phyloP scores from a whole-genome alignment of 2,888 invertebrate species.

The Gastracanthus pulcherrimus region DNA sequence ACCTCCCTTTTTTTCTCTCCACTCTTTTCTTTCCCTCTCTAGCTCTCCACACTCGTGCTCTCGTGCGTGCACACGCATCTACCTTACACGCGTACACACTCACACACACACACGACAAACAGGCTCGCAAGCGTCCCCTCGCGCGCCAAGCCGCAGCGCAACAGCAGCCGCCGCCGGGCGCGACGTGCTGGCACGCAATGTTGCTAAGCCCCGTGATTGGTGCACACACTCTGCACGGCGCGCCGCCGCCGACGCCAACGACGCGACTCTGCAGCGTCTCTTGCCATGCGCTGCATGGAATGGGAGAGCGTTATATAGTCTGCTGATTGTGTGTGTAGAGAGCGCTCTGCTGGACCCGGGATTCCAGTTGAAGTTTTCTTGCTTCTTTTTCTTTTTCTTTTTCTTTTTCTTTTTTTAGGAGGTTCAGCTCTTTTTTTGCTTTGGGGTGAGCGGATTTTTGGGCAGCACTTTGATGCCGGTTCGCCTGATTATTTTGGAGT shows the following conservation, averaged over 20 bases:
- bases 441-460: too few species aligned
- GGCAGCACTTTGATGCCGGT: too few species aligned
- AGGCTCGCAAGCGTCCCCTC: conserved; percentile 2
- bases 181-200: conserved; percentile 67
- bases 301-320: background rate
- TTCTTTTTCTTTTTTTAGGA: background rate
- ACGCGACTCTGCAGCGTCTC: conserved; percentile 3
- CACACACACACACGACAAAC: background rate
- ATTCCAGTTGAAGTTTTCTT: background rate
- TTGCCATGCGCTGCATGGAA: background rate
- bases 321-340: background rate
- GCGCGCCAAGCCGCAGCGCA: background rate
- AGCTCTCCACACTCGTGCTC: conserved; percentile 45
- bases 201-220: conserved; percentile 64
- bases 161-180: conserved; percentile 60
- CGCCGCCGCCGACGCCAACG: conserved; percentile 36
- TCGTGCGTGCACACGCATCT: background rate
- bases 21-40: conserved; percentile 55
- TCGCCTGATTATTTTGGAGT: too few species aligned
- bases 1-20: conserved; percentile 60
- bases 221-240: conserved; percentile 63
- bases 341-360: background rate
- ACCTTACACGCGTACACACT: background rate
- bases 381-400: background rate
- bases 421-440: too few species aligned